Conservation (phyloP, 2,888 invertebrate genomes). For the Spisula solida region DNA sequence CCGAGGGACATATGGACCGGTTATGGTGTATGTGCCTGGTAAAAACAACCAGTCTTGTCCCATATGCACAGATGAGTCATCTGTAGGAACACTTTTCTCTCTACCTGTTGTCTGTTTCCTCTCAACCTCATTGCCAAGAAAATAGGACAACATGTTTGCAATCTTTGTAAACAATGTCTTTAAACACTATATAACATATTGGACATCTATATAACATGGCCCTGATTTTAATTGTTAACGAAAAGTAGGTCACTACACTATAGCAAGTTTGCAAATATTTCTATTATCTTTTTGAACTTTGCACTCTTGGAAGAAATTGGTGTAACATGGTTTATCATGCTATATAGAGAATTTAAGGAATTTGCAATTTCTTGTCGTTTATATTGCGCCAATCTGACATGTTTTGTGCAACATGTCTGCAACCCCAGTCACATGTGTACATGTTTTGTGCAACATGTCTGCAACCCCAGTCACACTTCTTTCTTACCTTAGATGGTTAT, state of each 20-base stretch:
- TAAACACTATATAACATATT: not conserved
- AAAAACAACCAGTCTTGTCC: not conserved
- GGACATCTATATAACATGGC: not conserved
- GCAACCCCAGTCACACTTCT: not conserved
- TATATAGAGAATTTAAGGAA: not conserved
- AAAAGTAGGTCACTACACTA: not conserved
- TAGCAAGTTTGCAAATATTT: conserved; percentile 1
- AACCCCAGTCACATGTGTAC: too few relatives aligned
- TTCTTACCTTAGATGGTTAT: not conserved
- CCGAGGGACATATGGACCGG: not conserved
- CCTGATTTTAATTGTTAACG: not conserved
- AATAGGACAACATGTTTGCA: too few relatives aligned
- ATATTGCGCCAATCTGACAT: not conserved
- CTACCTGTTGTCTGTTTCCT: not conserved
- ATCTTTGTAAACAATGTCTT: too few relatives aligned
- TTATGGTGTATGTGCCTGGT: not conserved
- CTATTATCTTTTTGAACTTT: conserved; percentile 13
- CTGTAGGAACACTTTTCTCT: too few relatives aligned
- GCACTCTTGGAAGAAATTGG: not conserved
- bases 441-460: not conserved
- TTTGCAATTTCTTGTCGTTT: not conserved
- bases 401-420: not conserved
- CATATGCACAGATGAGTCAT: too few relatives aligned
- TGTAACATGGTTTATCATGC: not conserved
- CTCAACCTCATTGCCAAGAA: not conserved